Evolutionary conservation across 2,113 vertebrate genomes (phyloP), one percentile per base, ranked within the genome.

Genomic region (Neodontobutis hainanensis): DNA sequence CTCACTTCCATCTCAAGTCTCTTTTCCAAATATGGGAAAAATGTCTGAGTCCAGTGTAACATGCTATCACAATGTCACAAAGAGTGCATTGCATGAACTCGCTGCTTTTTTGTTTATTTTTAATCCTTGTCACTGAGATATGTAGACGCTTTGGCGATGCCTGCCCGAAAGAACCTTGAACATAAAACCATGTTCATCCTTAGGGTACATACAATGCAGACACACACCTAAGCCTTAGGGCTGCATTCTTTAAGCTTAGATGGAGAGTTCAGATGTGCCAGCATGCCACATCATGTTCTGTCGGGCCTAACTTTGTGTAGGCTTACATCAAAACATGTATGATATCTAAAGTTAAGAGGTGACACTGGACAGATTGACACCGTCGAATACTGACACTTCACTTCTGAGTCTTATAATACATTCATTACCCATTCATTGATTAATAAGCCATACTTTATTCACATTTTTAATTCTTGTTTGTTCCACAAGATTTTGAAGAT

Each of bases 221-320:
- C 59, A 68, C 71, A 74, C 32, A 38, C 61, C 38, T 40, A 14
- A n/a, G 69, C 83, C 80, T 68, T 4, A 71, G 60, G 83, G 74
- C 45, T 68, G 66, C 80, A 87, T 90, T 88, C 85, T 84, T 85
- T 16, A n/a, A 53, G 51, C 69, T 70, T 8, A 75, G 56, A 65
- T 49, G 2, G 42, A 50, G 71, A 53, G 52, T 57, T 80, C 27
- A 72, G 63, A 83, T 68, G 68, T 71, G 62, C 43, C 69, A 66
- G 67, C 86, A 72, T 80, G 86, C 64, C 58, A 72, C 57, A 60
- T 81, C 88, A 83, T 86, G 85, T 74, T 75, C 52, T 12, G 40
- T 50, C 15, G n/a, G 64, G 69, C 44, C 61, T 51, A 51, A 75
- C 32, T 45, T 32, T 55, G 34, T 55, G 34, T 36, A 12, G 32